Base-by-base conservation (phyloP, 2,888 invertebrate species). In the Eudemis profundana region DNA sequence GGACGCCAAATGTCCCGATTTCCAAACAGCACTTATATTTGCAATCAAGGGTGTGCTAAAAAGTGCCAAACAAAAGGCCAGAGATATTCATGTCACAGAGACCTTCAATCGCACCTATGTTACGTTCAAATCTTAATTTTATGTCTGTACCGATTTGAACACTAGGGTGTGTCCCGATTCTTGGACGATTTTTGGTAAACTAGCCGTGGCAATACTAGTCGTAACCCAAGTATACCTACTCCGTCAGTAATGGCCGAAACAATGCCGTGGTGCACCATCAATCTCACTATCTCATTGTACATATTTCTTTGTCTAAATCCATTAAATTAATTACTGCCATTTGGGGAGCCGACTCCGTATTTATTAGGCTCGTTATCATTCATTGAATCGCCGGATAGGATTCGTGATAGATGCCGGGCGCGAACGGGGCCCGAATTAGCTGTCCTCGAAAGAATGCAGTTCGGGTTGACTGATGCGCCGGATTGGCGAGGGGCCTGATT, bases 221-320 rank as follows among this genome's bases (percentile, higher is more conserved):
- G n/a, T n/a, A n/a, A 71, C 75, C 68, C 70, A 74, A 76, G n/a
- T n/a, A n/a, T n/a, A n/a, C n/a, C n/a, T 73, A 76, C 70, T 69
- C 65, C 73, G 74, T 75, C 77, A 73, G 79, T 85, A 86, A 84
- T 84, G 83, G 81, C 82, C 84, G 82, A 83, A 89, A 86, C 86
- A 87, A 83, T 83, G 78, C 78, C 75, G 75, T 78, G 77, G 74
- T 77, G 75, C 70, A 73, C 79, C 82, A 88, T 90, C 85, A 87
- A 89, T 90, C 88, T 87, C 82, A 89, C 90, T 91, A 91, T 90
- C 89, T 90, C 85, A 82, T 82, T 86, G 86, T 87, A 90, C 89
- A 90, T 89, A 91, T 89, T 91, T 91, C 90, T 90, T 90, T 90
- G 90, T 91, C 89, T 89, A 89, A 90, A 90, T 90, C 89, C 91